phyloP scores from a whole-genome alignment of 1,140 invertebrate species.

The Protaetia brevitarsis region DNA sequence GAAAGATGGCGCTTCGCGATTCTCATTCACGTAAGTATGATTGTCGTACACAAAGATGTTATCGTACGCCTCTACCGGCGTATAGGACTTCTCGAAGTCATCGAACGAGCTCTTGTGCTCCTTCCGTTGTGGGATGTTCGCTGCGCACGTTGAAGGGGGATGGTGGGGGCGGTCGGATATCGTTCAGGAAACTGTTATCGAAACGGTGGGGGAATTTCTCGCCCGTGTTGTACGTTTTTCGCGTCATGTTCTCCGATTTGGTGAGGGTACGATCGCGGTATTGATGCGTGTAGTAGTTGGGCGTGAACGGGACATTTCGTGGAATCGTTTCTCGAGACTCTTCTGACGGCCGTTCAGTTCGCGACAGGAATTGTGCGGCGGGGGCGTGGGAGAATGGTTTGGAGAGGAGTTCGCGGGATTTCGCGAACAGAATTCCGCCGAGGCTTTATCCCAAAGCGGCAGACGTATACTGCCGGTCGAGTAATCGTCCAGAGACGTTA shows the following conservation, averaged over 20 bases:
- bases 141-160: constrained; percentile 31
- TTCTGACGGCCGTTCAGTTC: constrained; percentile 26
- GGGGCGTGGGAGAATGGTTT: constrained; percentile 51
- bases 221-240: constrained; percentile 42
- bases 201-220: constrained; percentile 17
- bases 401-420: constrained; percentile 64
- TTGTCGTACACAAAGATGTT: constrained; percentile 34
- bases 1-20: neutral
- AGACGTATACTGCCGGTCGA: constrained; percentile 53
- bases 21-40: constrained; percentile 24
- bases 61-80: constrained; percentile 32
- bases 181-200: constrained; percentile 28
- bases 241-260: constrained; percentile 46
- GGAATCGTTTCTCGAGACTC: constrained; percentile 9
- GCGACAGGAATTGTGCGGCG: constrained; percentile 39
- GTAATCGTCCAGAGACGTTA: constrained; percentile 43
- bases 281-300: constrained; percentile 21
- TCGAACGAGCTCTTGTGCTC: constrained; percentile 25
- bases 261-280: constrained; percentile 41
- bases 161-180: constrained; percentile 30
- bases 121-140: constrained; percentile 12
- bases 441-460: constrained; percentile 69
- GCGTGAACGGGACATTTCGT: neutral
- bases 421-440: constrained; percentile 70
- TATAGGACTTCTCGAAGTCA: constrained; percentile 31